Conservation (phyloP, 2,797 vertebrate genomes). For the Ctenosaura bakeri region DNA sequence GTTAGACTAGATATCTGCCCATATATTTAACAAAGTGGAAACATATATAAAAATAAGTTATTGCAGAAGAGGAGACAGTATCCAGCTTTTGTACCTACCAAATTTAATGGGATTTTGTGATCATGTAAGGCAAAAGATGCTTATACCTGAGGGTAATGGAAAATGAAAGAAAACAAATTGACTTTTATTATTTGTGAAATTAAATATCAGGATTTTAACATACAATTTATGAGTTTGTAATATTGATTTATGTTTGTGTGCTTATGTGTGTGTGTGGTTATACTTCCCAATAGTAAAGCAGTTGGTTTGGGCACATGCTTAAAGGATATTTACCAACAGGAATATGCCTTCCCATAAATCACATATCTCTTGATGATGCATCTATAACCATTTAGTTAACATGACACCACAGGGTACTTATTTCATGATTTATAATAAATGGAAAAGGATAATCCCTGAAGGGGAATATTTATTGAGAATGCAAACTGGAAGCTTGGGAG, state of each 20-base stretch:
- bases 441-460: slow-evolving; percentile 66
- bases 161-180: background rate
- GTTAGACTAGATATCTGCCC: slow-evolving; percentile 27
- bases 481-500: slow-evolving; percentile 58
- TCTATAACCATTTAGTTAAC: slow-evolving; percentile 64
- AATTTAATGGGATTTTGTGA: background rate
- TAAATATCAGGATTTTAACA: slow-evolving; percentile 21
- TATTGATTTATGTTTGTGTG: slow-evolving; percentile 13
- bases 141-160: background rate
- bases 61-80: background rate
- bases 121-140: background rate
- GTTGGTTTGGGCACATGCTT: slow-evolving; percentile 43
- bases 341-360: slow-evolving; percentile 69
- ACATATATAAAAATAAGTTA: slow-evolving; percentile 31
- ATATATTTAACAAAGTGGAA: slow-evolving; percentile 22
- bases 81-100: background rate
- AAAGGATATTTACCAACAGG: slow-evolving; percentile 56
- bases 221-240: slow-evolving; percentile 9
- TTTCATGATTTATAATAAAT: slow-evolving; percentile 74
- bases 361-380: slow-evolving; percentile 60
- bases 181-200: slow-evolving; percentile 35
- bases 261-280: background rate
- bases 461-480: slow-evolving; percentile 60
- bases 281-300: slow-evolving; percentile 28
- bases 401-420: slow-evolving; percentile 65